Base-by-base conservation (phyloP, 2,888 invertebrate species). In the Lydus trimaculatus region DNA sequence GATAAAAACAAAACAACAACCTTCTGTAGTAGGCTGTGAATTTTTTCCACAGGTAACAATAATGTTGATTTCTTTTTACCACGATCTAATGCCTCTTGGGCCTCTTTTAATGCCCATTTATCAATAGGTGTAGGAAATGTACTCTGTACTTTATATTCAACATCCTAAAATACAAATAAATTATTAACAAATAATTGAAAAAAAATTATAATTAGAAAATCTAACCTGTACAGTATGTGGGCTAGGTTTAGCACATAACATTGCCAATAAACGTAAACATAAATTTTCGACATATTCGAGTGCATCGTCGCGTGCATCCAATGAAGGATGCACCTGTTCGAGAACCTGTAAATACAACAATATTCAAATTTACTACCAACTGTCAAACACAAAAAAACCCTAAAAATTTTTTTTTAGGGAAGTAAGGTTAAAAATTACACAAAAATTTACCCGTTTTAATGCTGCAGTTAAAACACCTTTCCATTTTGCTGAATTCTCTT, bases 81-180 rank as follows among this genome's bases (percentile, higher is more conserved):
- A 80, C 91, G 91, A 78, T 94, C 93, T 72, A 94, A 88, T 61
- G 94, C 93, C 80, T 93, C 94, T 75, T 93, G 91, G 20, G 97
- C 98, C 84, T 98, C 97, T 73, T 90, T 90, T 70, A 97, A 89
- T 62, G 97, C 96, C 97, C 97, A 98, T 83, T 91, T 91, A 86
- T 97, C 96, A 76, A 98, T 94, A 4, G 98, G 97, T 17, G 94
- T 93, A n/a, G 98, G 98, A 88, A 98, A 97, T 64, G 95, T 94
- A 77, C 93, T 93, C 74, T 93, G 91, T 39, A 98, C 96, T 73
- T 96, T 89, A 79, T 97, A 96, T 83, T 98, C 97, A 77, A 98
- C 95, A 87, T 98, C 98, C 90, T 94, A 86, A 65, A 71, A n/a
- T n/a, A n/a, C n/a, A n/a, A n/a, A n/a, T n/a, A n/a, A n/a, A n/a